Evolutionary conservation across 2,113 vertebrate species (phyloP), one percentile per base, ranked within the genome.

Genomic region (Saccopteryx leptura): DNA sequence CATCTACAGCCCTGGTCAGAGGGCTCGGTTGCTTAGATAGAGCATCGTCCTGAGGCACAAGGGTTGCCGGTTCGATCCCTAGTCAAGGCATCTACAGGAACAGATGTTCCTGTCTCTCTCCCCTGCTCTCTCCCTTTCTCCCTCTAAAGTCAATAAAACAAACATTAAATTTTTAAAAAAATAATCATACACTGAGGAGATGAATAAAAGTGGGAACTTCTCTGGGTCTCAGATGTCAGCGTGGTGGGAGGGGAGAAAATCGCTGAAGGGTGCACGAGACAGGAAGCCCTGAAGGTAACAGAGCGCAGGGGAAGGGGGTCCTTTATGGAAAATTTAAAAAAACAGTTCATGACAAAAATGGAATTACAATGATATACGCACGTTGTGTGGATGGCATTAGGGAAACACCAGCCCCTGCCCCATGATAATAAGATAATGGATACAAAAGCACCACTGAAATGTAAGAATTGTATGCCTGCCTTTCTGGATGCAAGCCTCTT

Each of bases 291-390:
- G 1, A 0, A 21, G 23, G 5, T 1, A 14, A 8, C 0, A 1
- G 52, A 15, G 65, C 78, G 1, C 0, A 4, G 9, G 21, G 3
- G 9, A 1, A 0, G 4, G 9, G 21, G 3, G 9, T 6, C 0
- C 17, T 24, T 56, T 5, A 8, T 26, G 52, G 31, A 46, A 72
- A 90, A 46, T 82, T 82, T 50, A 72, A 76, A 19, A 58, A 15
- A 15, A 5, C 9, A 2, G 4, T 68, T 81, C 31, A 24, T 23
- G 63, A 15, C 13, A 60, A n/a, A 7, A 88, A 82, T 23, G 50
- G 7, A 39, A 19, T 8, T 71, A 24, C 8, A 76, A 1, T 14
- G n/a, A 33, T 14, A 14, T 14, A 14, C 0, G 23, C 24, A 23
- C 15, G 3, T 4, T 1, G 23, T 17, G 28, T 5, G 18, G 39